Base-by-base conservation (phyloP, 2,888 invertebrate genomes). In the Furcula furcula region DNA sequence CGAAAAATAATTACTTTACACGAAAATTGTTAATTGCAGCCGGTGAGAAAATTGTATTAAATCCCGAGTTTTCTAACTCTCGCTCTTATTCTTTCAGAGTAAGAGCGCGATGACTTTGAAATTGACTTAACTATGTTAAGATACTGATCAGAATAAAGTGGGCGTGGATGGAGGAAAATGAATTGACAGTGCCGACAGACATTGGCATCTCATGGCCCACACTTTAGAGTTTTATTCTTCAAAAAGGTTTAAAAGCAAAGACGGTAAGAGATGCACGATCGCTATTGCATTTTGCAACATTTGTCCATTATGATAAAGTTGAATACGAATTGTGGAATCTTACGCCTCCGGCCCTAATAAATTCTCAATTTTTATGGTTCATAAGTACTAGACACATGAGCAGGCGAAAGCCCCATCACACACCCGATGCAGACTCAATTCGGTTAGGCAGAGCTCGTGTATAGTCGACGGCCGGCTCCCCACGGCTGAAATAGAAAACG, bases 401-500 rank as follows among this genome's bases (percentile, higher is more conserved):
- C 22, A 20, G 11, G 23, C 39, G 47, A 34, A n/a, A 37, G 43
- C 33, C 36, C 31, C 39, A 36, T 45, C 52, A 54, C 64, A 67
- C 63, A 65, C 57, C 61, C 56, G 59, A 46, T 69, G 78, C 65
- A 75, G 68, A 68, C 73, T 70, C 68, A 66, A 75, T 74, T 75
- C 78, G 68, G 77, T 78, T 80, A 79, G 61, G 53, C 35, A 41
- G 44, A 44, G 55, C 51, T 54, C 43, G 47, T 45, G 12, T 31
- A 55, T 47, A 43, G 54, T 55, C 54, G 60, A 58, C 70, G 67
- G 55, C 64, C 40, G 55, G 54, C 52, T n/a, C 60, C 60, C 70
- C 65, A 54, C 65, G 59, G 66, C 70, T 84, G 80, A 85, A 87
- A 87, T 86, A 86, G 86, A 86, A 86, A 87, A 85, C 85, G 80